A percentile compares a stretch with the other conserved stretches of the same genome.
These are phyloP conservation scores for Pristionchus japonicus DNA, from an alignment of 2,888 invertebrate genomes.

Conservation along the genomic window DNA sequence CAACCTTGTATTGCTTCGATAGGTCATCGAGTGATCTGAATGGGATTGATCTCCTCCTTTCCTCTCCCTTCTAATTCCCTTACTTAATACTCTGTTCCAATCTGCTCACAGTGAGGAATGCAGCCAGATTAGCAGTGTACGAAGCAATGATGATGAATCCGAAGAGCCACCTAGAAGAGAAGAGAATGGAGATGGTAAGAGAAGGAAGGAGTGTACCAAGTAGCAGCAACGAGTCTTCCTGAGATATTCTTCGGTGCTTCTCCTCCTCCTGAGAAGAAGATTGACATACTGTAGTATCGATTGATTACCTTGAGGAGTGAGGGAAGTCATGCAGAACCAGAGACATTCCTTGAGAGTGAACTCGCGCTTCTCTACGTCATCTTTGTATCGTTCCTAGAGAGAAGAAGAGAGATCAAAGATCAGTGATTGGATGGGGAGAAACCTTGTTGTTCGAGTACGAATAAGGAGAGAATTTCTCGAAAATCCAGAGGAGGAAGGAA, in stretches of 20 bases:
- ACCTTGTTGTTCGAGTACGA: constrained; percentile 89
- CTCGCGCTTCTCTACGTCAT: constrained; percentile 83
- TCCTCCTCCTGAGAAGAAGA: constrained; percentile 84
- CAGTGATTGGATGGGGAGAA: constrained; percentile 34
- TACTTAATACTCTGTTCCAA: constrained; percentile 64
- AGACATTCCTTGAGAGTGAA: constrained; percentile 95
- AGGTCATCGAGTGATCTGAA: constrained; percentile 85
- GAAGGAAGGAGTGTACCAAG: too few relatives aligned
- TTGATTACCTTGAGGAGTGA: constrained; percentile 85
- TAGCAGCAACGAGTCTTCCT: constrained; percentile 93
- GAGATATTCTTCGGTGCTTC: constrained; percentile 96
- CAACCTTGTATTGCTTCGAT: constrained; percentile 94
- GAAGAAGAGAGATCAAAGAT: background rate
- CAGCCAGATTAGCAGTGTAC: constrained; percentile 97
- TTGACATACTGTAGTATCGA: background rate
- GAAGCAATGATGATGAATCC: constrained; percentile 99
- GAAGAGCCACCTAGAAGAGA: constrained; percentile 88
- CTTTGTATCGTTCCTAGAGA: constrained; percentile 87
- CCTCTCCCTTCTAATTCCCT: too few relatives aligned
- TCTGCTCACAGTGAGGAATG: constrained; percentile 87
- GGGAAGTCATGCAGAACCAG: constrained; percentile 98
- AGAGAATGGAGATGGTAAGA: too few relatives aligned
- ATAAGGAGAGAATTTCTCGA: constrained; percentile 96
- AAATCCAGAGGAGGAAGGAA: constrained; percentile 93
- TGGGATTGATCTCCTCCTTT: background rate